Conservation (phyloP, 2,797 vertebrate genomes). For the Danio aesculapii region DNA sequence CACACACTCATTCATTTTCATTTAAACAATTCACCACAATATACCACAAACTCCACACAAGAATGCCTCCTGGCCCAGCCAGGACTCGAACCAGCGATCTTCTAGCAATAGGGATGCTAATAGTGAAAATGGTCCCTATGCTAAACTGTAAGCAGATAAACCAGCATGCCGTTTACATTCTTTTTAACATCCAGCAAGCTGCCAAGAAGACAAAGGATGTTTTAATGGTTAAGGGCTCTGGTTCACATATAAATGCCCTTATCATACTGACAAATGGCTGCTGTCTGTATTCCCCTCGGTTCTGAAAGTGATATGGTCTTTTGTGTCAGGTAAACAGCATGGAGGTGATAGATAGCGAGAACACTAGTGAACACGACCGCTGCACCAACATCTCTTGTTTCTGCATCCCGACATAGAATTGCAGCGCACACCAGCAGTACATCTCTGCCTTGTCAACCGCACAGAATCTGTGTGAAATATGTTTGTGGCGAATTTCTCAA, state of each 20-base stretch:
- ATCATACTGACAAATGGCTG: constrained; percentile 34
- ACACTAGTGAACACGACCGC: not conserved
- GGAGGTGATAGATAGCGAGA: constrained; percentile 27
- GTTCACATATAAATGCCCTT: constrained; percentile 16
- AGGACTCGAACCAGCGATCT: too few species aligned
- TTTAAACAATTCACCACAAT: too few species aligned
- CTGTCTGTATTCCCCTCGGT: constrained; percentile 4
- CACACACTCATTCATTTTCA: too few species aligned
- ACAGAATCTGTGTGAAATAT: constrained; percentile 5
- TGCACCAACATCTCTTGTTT: not conserved
- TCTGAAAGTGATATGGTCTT: constrained; percentile 25
- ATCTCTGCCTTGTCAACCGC: not conserved
- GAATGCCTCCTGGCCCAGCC: too few species aligned
- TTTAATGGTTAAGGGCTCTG: constrained; percentile 1
- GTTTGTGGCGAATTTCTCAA: not conserved
- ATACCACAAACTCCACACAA: too few species aligned
- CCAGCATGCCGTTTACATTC: not conserved
- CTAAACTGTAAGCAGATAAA: not conserved
- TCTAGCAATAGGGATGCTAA: too few species aligned
- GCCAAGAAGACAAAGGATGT: not conserved
- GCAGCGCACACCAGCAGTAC: not conserved
- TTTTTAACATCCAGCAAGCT: constrained; percentile 8
- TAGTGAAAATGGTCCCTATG: too few species aligned
- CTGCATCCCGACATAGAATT: not conserved
- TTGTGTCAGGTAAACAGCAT: constrained; percentile 11